Conservation (phyloP, 2,888 invertebrate genomes). For the Drosophila pegasa region DNA sequence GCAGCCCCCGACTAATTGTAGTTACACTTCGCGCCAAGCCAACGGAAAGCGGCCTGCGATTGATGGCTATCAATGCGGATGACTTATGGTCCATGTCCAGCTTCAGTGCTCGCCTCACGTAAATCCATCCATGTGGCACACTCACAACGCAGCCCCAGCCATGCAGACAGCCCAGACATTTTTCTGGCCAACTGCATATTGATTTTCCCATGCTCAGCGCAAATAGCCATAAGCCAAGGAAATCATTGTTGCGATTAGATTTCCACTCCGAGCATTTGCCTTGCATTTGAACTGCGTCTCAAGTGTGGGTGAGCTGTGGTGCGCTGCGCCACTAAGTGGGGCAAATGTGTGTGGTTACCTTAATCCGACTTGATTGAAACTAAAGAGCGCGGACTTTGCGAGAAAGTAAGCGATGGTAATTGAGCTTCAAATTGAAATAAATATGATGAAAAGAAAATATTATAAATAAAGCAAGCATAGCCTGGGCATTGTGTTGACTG, state of each 20-base stretch:
- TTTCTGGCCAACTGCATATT: conserved; percentile 47
- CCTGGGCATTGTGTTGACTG: background rate
- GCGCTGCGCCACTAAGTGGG: conserved; percentile 34
- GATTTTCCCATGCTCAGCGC: conserved; percentile 71
- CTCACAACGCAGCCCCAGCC: conserved; percentile 6
- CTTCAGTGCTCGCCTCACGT: conserved; percentile 33
- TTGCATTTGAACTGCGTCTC: conserved; percentile 20
- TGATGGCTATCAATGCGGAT: conserved; percentile 79
- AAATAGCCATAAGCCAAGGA: conserved; percentile 67
- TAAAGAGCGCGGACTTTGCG: conserved; percentile 12
- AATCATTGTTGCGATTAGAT: conserved; percentile 46
- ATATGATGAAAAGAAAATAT: background rate
- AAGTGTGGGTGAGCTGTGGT: conserved; percentile 37
- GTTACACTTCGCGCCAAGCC: conserved; percentile 71
- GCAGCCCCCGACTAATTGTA: conserved; percentile 72
- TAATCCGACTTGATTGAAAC: conserved; percentile 50
- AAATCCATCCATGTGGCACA: conserved; percentile 70
- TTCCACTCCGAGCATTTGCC: conserved; percentile 22
- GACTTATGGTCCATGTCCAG: conserved; percentile 69
- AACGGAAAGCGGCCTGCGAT: conserved; percentile 65
- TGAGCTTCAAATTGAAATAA: background rate
- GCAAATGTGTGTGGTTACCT: conserved; percentile 43
- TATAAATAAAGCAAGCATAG: background rate
- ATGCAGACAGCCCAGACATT: conserved; percentile 5
- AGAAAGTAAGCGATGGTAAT: background rate